A percentile compares a stretch with the other conserved stretches of the same genome.
Evolutionary conservation across 2,797 vertebrate species (phyloP).

Genomic region (Gadopsis bispinosus): DNA sequence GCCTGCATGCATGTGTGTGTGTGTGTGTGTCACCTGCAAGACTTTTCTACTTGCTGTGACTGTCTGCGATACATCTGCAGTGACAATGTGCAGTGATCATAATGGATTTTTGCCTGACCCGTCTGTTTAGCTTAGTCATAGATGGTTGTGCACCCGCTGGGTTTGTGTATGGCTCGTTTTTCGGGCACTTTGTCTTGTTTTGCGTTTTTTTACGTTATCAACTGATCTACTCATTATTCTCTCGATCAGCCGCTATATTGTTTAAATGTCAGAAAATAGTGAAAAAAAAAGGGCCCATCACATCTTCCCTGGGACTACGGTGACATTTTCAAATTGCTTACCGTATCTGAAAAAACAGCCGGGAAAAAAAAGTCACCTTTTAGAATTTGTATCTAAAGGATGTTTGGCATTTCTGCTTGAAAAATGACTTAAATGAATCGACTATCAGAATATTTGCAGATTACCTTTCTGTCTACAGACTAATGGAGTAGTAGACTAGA

Average conservation of each 20-base stretch:
- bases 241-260: background rate
- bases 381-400: too few species aligned
- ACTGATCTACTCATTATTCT: background rate
- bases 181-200: conserved; percentile 14
- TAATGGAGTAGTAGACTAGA: background rate
- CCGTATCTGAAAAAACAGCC: conserved; percentile 5
- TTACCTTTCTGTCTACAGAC: background rate
- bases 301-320: background rate
- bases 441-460: background rate
- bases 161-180: conserved; percentile 16
- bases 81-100: conserved; percentile 45
- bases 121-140: conserved; percentile 54
- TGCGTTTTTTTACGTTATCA: background rate
- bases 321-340: conserved; percentile 34
- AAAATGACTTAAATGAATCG: background rate
- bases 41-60: conserved; percentile 46
- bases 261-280: conserved; percentile 31
- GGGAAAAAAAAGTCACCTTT: conserved; percentile 1
- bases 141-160: conserved; percentile 34
- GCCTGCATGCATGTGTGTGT: conserved; percentile 31
- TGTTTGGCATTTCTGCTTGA: background rate
- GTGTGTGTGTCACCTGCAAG: conserved; percentile 42
- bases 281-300: background rate
- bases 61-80: conserved; percentile 31
- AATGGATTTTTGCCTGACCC: conserved; percentile 51